Conservation (phyloP, 2,888 invertebrate genomes). For the Lissonota sp. region DNA sequence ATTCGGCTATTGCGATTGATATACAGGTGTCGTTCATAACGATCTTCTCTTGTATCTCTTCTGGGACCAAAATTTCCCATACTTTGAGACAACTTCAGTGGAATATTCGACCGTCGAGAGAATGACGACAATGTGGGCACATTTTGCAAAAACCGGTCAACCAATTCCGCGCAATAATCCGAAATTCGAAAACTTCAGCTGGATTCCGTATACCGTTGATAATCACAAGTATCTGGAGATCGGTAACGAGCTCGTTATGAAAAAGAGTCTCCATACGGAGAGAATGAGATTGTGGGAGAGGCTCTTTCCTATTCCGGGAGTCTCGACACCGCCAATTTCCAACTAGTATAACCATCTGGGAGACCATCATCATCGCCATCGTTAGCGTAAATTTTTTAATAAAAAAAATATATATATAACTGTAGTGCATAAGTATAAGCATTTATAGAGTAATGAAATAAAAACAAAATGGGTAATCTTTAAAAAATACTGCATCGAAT, state of each 20-base stretch:
- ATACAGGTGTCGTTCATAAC: constrained; percentile 83
- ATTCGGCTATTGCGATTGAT: not conserved
- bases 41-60: constrained; percentile 86
- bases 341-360: too few species aligned
- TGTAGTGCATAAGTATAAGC: too few species aligned
- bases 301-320: constrained; percentile 77
- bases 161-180: constrained; percentile 82
- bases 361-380: too few species aligned
- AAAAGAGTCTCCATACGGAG: constrained; percentile 80
- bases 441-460: too few species aligned
- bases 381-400: too few species aligned
- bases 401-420: too few species aligned
- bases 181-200: constrained; percentile 79
- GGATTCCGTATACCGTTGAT: constrained; percentile 80
- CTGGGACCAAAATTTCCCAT: constrained; percentile 80
- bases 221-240: constrained; percentile 83
- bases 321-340: not conserved
- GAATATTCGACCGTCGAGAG: constrained; percentile 83
- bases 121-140: constrained; percentile 83
- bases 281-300: constrained; percentile 83
- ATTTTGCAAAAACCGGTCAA: constrained; percentile 84
- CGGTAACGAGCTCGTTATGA: constrained; percentile 80
- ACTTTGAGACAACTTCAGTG: constrained; percentile 82
- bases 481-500: too few species aligned
- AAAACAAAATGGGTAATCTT: too few species aligned